Evolutionary conservation across 2,888 invertebrate genomes (phyloP), one percentile per base, ranked within the genome.

Genomic region (Ypsolopha scabrella): DNA sequence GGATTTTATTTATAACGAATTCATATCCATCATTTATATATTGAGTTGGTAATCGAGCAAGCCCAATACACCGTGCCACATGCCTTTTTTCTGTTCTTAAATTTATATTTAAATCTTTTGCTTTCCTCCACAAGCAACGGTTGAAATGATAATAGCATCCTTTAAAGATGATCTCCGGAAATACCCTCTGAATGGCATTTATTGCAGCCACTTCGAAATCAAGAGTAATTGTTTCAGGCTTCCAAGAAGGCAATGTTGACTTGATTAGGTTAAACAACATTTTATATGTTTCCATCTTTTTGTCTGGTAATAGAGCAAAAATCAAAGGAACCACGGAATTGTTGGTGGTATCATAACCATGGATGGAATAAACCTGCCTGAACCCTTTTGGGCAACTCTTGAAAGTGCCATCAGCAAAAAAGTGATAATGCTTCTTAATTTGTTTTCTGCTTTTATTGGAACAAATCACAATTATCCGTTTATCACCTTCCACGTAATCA

Each of bases 131-230:
- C n/a, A 48, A 36, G 41, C 35, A 41, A 43, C 51, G 51, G 36
- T 52, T 48, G 10, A 45, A 52, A 52, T 48, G 51, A 24, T 10
- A 52, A 44, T 52, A 52, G 10, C 51, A 52, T 8, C 51, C 48
- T 37, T 48, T 47, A 24, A 52, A 52, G 36, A 52, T 47, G 3
- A 48, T 41, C 41, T 51, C 44, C 24, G 51, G 41, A 51, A 48
- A 51, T 34, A 48, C 48, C n/a, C 11, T 41, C 36, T 37, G 13
- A 41, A 47, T 35, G 9, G 41, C 47, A 43, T 51, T 47, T 48
- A 48, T 51, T n/a, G 51, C 48, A 35, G 51, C 48, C n/a, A 48
- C 13, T 51, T 51, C 51, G 41, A 51, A 48, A 51, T 51, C 47
- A 10, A 51, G 47, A n/a, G 51, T 52, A 43, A 52, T 52, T 24